Base-by-base conservation (phyloP, 1,140 invertebrate species). In the Melipona quadrifasciata region DNA sequence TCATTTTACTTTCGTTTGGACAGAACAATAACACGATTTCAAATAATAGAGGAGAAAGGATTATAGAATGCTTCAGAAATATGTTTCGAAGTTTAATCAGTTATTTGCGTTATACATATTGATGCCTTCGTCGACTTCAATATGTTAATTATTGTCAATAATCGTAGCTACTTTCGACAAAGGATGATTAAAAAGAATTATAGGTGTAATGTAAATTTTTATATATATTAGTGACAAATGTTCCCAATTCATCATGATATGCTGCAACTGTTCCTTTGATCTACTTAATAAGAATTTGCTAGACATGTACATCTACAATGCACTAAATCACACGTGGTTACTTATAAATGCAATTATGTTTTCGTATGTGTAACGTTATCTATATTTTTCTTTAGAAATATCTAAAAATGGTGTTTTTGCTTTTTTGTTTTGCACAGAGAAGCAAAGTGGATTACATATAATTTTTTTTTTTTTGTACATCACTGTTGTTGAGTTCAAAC, bases 391-490 rank as follows among this genome's bases (percentile, higher is more conserved):
- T 90, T 92, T 90, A 92, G 88, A 84, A 91, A 85, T 92, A 89
- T 90, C 90, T 92, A 92, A 92, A 92, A 92, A 90, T 86, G 85
- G 85, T 91, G 90, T 92, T 67, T 81, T 90, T n/a, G 57, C 19
- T 51, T 27, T 77, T 64, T 65, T 64, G 27, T n/a, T 79, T 68
- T 89, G 91, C 88, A 91, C 88, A 90, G 86, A 91, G 83, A 92
- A 92, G 92, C 92, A 89, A 91, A 87, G 88, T 90, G 83, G 87
- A 85, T 91, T 90, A 90, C 85, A 91, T 86, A 94, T 87, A 93
- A 89, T 92, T 93, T 86, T 93, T 93, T 94, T n/a, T 88, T 94
- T 47, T 88, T 94, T 93, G 93, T 94, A 94, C 93, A 94, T 93
- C 88, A 68, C 64, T 77, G 55, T 34, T 75, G 55, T 77, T 79